Evolutionary conservation across 64 coral and sea anemone genomes (phyloP).

Genomic region (Actinia equina): DNA sequence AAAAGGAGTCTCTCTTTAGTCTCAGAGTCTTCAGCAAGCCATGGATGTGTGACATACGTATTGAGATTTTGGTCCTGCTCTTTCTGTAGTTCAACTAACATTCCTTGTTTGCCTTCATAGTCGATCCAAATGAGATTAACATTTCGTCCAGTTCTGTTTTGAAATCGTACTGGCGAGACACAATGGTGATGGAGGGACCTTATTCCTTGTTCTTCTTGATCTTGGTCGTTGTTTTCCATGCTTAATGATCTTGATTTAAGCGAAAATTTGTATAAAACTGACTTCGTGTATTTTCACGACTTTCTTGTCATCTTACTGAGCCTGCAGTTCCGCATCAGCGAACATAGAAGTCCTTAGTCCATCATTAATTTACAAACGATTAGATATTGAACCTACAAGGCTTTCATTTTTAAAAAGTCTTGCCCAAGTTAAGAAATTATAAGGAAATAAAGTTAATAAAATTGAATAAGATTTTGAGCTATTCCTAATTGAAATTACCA

Average conservation of each 20-base stretch:
- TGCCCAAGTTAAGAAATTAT: too few species aligned
- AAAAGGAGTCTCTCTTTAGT: conserved; percentile 70
- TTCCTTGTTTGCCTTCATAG: conserved; percentile 43
- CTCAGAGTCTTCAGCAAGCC: conserved; percentile 69
- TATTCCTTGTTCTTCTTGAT: conserved; percentile 9
- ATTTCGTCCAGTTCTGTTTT: conserved; percentile 67
- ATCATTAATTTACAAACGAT: too few species aligned
- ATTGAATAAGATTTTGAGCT: background rate
- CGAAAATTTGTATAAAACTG: background rate
- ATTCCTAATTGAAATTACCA: too few species aligned
- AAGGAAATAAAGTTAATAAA: background rate
- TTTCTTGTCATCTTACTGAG: background rate
- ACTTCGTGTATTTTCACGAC: background rate
- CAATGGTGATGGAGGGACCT: conserved; percentile 14
- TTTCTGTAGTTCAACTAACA: conserved; percentile 4
- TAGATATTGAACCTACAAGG: background rate
- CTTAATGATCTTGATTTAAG: background rate
- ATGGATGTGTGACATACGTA: conserved; percentile 83
- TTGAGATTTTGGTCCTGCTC: conserved; percentile 26
- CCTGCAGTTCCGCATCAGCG: background rate
- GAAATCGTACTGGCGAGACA: conserved; percentile 54
- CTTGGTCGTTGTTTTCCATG: background rate
- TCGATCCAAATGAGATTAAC: conserved; percentile 74
- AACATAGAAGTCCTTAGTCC: background rate
- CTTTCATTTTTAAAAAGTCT: too few species aligned